Base-by-base conservation (phyloP, 2,888 invertebrate species). In the Trachelus iudaicus region DNA sequence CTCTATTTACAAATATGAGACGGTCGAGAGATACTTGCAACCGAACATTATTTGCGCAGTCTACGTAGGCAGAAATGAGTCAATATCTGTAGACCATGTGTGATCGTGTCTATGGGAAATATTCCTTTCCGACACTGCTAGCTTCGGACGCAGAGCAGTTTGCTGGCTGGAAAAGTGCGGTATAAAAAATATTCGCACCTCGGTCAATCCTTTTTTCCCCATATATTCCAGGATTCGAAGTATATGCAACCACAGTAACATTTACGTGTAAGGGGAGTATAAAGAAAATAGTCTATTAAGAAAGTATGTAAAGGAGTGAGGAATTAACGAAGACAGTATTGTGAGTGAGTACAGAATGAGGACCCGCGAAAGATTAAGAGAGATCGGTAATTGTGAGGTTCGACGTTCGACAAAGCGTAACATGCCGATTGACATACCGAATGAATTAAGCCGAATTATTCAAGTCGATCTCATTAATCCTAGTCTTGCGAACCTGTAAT, bases 1-100 rank as follows among this genome's bases (percentile, higher is more conserved):
- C 73, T 83, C 81, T 86, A 85, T 86, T 81, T 81, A 83, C 84
- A 85, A 76, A 80, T 79, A 79, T 76, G 80, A 79, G 83, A 83
- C 80, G 76, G 79, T 77, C 75, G 68, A 78, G 34, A 73, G 80
- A 81, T 82, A 83, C 77, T 79, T 76, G 78, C 77, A 73, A 74
- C 78, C 76, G 71, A 77, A 74, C 80, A 76, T 74, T 85, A 76
- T 85, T 84, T 85, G 78, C 85, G 73, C 82, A 78, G 73, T 76
- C 80, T 81, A 79, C 80, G 40, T 80, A 83, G 80, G 82, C 83
- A 82, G 84, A 80, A 77, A 75, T 80, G 81, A 81, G 83, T 83
- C 82, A 84, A 56, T 23, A 56, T 56, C 56, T 56, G 23, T 56
- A 56, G 56, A 56, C 56, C 56, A 56, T 23, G 23, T 9, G 56